Evolutionary conservation across 2,797 vertebrate species (phyloP), one percentile per base, ranked within the genome.

Genomic region (Cirrhinus molitorella): DNA sequence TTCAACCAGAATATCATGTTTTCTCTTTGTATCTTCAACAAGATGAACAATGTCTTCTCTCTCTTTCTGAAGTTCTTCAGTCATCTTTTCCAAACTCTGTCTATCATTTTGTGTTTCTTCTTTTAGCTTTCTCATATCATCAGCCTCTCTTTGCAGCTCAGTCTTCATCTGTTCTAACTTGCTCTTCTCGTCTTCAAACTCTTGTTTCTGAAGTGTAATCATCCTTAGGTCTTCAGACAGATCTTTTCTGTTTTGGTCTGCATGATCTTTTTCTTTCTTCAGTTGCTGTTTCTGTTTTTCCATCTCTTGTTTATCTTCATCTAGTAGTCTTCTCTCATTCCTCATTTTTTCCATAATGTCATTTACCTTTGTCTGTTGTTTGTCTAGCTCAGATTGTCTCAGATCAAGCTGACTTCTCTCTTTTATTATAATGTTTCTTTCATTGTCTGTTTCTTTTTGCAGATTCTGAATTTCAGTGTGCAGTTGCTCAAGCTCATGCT

Each of bases 181-280:
- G 53, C n/a, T n/a, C 8, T 55, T 55, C 53, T 55, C 53, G 0
- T 55, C 53, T 55, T 55, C 53, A 55, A n/a, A 3, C 21, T 11
- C 53, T n/a, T 55, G 53, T 55, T 47, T 34, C 65, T 40, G 19
- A 40, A 83, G 17, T 76, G 23, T 34, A 28, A 61, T 66, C 21
- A 57, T 57, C 47, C 28, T 23, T 2, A 19, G 13, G 40, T 43
- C 66, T 49, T 71, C 28, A 61, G 6, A 14, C 28, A 79, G 23
- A 61, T 17, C 16, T 0, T 37, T 9, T 55, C 9, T 79, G 6
- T 11, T 79, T 45, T 79, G 75, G 53, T 83, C 37, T 2, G 3
- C 13, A 59, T 63, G 12, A 21, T 81, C 25, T 28, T 10, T 83
- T 53, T 55, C 51, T 25, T 78, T 72, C 8, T 71, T n/a, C 8